These are phyloP conservation scores for Cathartes aura DNA, from an alignment of 2,113 vertebrate genomes.

Conservation along the genomic window DNA sequence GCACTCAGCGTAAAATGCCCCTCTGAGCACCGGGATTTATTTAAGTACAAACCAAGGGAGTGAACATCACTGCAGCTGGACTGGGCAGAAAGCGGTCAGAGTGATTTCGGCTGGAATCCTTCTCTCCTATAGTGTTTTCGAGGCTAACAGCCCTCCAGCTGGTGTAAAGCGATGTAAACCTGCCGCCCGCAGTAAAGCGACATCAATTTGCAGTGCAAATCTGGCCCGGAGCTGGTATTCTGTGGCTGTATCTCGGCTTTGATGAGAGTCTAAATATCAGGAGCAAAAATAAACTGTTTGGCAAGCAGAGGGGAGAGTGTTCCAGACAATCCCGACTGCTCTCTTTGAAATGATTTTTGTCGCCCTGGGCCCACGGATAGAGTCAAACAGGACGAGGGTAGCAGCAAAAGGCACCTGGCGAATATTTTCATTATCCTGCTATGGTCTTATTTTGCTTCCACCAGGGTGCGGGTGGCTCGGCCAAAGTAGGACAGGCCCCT, in stretches of 20 bases:
- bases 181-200: background rate
- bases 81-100: background rate
- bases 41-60: background rate
- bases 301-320: background rate
- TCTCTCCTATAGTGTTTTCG: background rate
- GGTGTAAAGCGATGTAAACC: background rate
- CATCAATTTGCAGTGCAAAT: background rate
- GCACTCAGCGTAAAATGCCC: background rate
- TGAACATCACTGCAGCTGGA: background rate
- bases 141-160: background rate
- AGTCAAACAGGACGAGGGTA: background rate
- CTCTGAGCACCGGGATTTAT: background rate
- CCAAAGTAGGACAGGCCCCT: background rate
- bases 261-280: background rate
- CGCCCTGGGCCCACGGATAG: background rate
- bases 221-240: background rate
- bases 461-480: background rate
- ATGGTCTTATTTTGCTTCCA: background rate
- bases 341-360: background rate
- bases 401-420: background rate
- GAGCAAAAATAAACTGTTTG: background rate
- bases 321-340: background rate
- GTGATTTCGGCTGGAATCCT: background rate
- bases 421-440: background rate
- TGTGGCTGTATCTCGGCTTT: background rate